These are phyloP conservation scores for Malaclemys terrapin DNA, from an alignment of 2,113 vertebrate genomes.

Conservation along the genomic window DNA sequence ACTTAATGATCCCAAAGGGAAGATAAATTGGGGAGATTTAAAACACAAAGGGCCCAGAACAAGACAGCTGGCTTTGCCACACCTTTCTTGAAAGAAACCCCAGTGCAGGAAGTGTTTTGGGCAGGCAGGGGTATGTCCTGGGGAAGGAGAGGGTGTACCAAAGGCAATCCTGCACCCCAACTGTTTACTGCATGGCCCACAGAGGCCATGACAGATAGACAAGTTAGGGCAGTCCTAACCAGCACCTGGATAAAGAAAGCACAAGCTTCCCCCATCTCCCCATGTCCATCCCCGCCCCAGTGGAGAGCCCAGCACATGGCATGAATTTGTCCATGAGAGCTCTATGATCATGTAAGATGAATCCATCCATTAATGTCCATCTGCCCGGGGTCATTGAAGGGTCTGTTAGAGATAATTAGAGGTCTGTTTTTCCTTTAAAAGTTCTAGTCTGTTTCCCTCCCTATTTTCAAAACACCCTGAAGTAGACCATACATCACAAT, in stretches of 20 bases:
- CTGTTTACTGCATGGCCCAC: not conserved
- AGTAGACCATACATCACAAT: slow-evolving; percentile 76
- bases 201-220: not conserved
- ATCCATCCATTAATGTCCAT: slow-evolving; percentile 52
- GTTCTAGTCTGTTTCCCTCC: slow-evolving; percentile 66
- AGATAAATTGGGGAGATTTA: not conserved
- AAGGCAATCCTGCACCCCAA: not conserved
- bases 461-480: slow-evolving; percentile 67
- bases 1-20: not conserved
- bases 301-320: not conserved
- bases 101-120: not conserved
- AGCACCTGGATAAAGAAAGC: not conserved
- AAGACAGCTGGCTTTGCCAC: not conserved
- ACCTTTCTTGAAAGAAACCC: not conserved
- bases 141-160: not conserved
- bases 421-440: slow-evolving; percentile 74
- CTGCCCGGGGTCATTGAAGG: slow-evolving; percentile 59
- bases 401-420: slow-evolving; percentile 65
- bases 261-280: not conserved
- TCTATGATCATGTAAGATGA: not conserved
- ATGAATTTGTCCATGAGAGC: slow-evolving; percentile 9
- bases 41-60: not conserved
- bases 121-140: not conserved
- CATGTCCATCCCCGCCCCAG: not conserved
- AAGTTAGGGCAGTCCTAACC: not conserved